phyloP scores from a whole-genome alignment of 2,888 invertebrate genomes.

The Anarsia innoxiella region DNA sequence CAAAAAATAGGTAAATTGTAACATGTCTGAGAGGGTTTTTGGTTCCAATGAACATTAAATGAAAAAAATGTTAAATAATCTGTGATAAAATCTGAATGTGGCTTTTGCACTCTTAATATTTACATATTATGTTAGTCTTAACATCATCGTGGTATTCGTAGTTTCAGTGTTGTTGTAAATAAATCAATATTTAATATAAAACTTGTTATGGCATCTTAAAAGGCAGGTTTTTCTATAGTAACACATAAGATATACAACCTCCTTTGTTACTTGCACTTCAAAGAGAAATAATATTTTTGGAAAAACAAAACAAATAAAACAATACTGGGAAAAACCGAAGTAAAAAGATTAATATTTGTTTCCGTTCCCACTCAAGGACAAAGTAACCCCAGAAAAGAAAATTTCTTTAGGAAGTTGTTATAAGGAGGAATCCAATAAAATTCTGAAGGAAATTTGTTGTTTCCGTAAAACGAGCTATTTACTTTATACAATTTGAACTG shows the following conservation, averaged over 20 bases:
- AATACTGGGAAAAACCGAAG: background rate
- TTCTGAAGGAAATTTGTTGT: conserved; percentile 47
- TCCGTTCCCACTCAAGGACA: conserved; percentile 25
- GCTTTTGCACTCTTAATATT: too few species aligned
- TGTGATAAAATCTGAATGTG: too few species aligned
- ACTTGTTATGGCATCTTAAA: too few species aligned
- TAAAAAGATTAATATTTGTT: conserved; percentile 15
- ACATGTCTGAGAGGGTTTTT: too few species aligned
- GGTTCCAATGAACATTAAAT: too few species aligned
- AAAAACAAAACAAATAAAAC: background rate
- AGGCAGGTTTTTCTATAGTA: too few species aligned
- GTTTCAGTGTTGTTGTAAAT: too few species aligned
- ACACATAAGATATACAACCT: too few species aligned
- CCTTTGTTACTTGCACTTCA: conserved; percentile 1
- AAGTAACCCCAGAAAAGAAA: conserved; percentile 29
- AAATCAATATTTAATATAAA: too few species aligned
- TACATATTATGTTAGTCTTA: too few species aligned
- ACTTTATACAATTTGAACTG: conserved; percentile 53
- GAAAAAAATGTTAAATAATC: too few species aligned
- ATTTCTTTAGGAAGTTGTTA: conserved; percentile 51
- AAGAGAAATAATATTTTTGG: background rate
- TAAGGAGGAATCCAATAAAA: conserved; percentile 57
- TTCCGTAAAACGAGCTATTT: conserved; percentile 57
- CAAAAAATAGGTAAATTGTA: conserved; percentile 11
- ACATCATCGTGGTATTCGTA: too few species aligned